Conservation (phyloP, 2,797 vertebrate species). For the Phalanger gymnotis region DNA sequence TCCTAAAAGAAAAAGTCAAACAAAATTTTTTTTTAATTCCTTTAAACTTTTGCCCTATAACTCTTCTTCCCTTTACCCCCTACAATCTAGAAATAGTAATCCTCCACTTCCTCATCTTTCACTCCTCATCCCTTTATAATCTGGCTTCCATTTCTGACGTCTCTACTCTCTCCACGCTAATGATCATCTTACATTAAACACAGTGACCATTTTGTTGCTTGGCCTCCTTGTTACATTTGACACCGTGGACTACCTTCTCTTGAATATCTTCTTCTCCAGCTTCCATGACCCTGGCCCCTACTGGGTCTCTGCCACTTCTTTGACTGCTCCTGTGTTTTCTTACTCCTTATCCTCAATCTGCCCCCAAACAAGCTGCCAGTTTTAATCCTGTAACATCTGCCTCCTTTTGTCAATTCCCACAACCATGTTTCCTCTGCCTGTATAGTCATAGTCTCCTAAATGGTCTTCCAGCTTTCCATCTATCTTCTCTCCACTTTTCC, state of each 20-base stretch:
- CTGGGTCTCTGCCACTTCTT: not conserved
- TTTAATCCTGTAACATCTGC: not conserved
- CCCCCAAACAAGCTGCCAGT: not conserved
- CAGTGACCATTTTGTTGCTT: not conserved
- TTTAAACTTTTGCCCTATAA: not conserved
- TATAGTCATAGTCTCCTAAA: not conserved
- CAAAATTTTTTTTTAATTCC: too few species aligned
- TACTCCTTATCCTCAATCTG: not conserved
- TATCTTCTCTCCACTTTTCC: not conserved
- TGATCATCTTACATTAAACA: not conserved
- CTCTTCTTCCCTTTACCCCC: not conserved
- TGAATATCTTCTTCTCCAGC: not conserved
- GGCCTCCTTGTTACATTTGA: not conserved
- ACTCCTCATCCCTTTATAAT: not conserved
- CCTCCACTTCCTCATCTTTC: not conserved
- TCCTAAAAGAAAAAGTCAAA: not conserved
- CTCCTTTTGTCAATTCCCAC: not conserved
- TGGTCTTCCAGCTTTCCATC: not conserved
- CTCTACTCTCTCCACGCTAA: not conserved
- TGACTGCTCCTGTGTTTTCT: not conserved
- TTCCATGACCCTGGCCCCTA: not conserved
- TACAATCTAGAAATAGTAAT: not conserved
- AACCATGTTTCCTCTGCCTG: not conserved
- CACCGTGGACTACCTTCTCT: not conserved
- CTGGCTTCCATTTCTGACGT: not conserved